phyloP scores from a whole-genome alignment of 2,113 vertebrate species.

The Boulengeromyrus knoepffleri region DNA sequence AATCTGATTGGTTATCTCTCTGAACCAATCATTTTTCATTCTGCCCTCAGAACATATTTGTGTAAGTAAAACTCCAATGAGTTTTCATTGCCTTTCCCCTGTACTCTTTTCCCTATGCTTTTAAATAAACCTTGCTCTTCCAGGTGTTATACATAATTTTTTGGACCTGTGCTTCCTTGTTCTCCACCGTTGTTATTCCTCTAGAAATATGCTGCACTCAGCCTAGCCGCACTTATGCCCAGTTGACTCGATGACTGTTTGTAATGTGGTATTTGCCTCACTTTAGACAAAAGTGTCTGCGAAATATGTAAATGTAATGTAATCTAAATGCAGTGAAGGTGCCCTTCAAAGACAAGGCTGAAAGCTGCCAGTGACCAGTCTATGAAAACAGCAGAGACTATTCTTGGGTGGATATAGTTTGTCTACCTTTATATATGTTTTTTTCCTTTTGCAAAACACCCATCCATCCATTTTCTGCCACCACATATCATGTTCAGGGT shows the following conservation, averaged over 20 bases:
- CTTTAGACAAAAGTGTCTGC: background rate
- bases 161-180: background rate
- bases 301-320: background rate
- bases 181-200: background rate
- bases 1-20: too few species aligned
- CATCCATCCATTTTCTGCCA: too few species aligned
- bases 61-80: too few species aligned
- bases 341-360: background rate
- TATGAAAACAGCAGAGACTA: background rate
- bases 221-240: background rate
- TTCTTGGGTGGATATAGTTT: background rate
- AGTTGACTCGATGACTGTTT: background rate
- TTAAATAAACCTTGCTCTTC: background rate
- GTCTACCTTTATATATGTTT: background rate
- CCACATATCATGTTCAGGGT: too few species aligned
- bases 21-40: too few species aligned
- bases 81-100: background rate
- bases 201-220: background rate
- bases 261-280: background rate
- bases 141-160: background rate
- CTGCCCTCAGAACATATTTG: too few species aligned
- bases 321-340: background rate
- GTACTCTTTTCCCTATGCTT: background rate
- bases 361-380: background rate
- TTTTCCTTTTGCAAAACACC: background rate